Conservation (phyloP, 2,888 invertebrate genomes). For the Mactromeris polynyma region DNA sequence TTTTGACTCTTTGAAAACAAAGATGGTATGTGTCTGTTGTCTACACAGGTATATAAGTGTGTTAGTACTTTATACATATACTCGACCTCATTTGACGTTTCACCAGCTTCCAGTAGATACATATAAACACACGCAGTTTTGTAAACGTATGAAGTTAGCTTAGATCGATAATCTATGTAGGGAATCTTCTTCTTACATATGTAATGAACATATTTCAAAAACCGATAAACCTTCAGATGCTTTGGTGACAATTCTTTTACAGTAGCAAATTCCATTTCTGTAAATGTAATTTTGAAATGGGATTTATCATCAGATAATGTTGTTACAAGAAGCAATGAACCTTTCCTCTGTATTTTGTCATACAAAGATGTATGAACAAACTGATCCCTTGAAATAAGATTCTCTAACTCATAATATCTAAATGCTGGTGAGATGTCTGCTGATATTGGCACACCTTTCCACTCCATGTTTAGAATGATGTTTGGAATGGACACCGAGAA, state of each 20-base stretch:
- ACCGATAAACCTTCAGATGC: not conserved
- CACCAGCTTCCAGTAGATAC: not conserved
- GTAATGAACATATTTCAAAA: not conserved
- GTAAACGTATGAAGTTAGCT: constrained; percentile 1
- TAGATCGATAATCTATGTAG: constrained; percentile 13
- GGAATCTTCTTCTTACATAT: not conserved
- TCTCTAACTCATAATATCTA: not conserved
- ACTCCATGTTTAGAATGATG: not conserved
- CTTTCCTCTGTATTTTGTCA: not conserved
- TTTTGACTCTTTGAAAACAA: not conserved
- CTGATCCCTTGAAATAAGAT: not conserved
- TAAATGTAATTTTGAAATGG: constrained; percentile 22
- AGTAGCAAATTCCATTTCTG: not conserved
- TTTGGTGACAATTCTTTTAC: not conserved
- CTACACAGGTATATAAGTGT: not conserved
- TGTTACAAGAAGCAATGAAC: constrained; percentile 10
- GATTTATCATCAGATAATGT: not conserved
- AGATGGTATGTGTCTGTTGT: not conserved
- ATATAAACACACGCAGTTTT: constrained; percentile 9
- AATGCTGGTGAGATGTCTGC: constrained; percentile 1
- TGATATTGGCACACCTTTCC: not conserved
- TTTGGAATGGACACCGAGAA: not conserved
- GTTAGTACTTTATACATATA: not conserved
- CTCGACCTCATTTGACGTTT: not conserved
- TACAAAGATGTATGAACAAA: not conserved